Evolutionary conservation across 2,113 vertebrate species (phyloP), one percentile per base, ranked within the genome.

Genomic region (Campylomormyrus tamandua): DNA sequence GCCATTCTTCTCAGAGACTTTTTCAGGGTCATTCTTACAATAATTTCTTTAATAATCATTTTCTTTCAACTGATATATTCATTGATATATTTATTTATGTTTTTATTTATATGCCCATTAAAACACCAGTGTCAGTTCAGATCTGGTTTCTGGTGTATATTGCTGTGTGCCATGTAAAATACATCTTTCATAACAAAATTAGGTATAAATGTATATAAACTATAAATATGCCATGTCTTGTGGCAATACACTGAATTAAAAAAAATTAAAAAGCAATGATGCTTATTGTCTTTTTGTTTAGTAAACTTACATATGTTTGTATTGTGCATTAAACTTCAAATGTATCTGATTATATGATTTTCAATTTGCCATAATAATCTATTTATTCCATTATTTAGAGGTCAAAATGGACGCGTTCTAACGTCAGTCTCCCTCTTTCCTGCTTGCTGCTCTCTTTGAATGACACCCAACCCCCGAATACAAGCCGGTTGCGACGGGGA

Each of bases 401-500:
- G 91, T 92, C 91, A 92, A 62, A 87, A 50, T 90, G 86, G 87
- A 89, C 66, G 58, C 45, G 11, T 88, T 89, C 84, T 90, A 89
- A 91, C 92, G 77, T 83, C 58, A 90, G 90, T 83, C 91, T 90
- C 52, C 52, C 83, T 89, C 74, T 92, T 90, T 90, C 92, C 10
- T 91, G 91, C 91, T 91, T 89, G 24, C 89, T 87, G 93, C 89
- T 93, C 91, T 90, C 91, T 90, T 93, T 91, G 91, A 93, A 92
- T 88, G 74, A 88, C 19, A 89, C 90, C 90, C 91, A 92, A 93
- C 91, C 83, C 83, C 42, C 9, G 45, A n/a, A 84, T 46, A 93
- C 89, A 91, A 93, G 90, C 90, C 93, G 93, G 92, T 92, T 92
- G 89, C 90, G 90, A 91, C 87, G 92, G 93, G 92, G 93, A 93